These are phyloP conservation scores for Noctua pronuba DNA, from an alignment of 2,888 invertebrate genomes.

Conservation along the genomic window DNA sequence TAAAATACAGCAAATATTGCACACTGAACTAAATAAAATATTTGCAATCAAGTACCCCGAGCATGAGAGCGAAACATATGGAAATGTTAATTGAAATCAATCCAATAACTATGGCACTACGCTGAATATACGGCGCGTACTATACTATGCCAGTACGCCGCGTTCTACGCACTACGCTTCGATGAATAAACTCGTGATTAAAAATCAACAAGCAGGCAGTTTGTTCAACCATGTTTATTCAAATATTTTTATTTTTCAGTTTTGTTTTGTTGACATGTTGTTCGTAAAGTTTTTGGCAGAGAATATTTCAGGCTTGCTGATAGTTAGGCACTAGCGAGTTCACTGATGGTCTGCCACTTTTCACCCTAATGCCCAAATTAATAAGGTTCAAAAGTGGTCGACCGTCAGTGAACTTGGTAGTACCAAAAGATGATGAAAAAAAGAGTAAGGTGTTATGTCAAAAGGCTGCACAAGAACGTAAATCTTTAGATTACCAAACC, in stretches of 20 bases:
- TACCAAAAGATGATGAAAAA: neutral
- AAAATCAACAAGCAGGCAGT: slow-evolving; percentile 43
- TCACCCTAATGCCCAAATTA: too few relatives aligned
- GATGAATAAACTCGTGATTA: slow-evolving; percentile 34
- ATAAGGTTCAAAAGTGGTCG: too few relatives aligned
- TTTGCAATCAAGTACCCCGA: slow-evolving; percentile 23
- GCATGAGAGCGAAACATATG: slow-evolving; percentile 9
- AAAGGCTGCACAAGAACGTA: neutral
- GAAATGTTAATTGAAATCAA: slow-evolving; percentile 42
- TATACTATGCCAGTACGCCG: neutral
- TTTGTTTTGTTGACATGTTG: neutral
- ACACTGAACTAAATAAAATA: slow-evolving; percentile 24
- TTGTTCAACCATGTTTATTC: slow-evolving; percentile 34
- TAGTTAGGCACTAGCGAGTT: too few relatives aligned
- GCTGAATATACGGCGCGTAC: neutral
- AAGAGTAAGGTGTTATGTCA: neutral
- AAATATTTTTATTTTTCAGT: slow-evolving; percentile 30
- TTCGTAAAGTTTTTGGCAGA: neutral
- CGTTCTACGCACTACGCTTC: slow-evolving; percentile 7
- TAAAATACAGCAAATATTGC: slow-evolving; percentile 13
- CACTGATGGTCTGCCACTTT: too few relatives aligned
- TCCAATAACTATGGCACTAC: slow-evolving; percentile 27
- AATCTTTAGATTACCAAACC: neutral
- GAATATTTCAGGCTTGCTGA: neutral
- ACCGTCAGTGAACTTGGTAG: too few relatives aligned